Evolutionary conservation across 1,140 invertebrate genomes (phyloP).

Genomic region (Drosophila burlai): DNA sequence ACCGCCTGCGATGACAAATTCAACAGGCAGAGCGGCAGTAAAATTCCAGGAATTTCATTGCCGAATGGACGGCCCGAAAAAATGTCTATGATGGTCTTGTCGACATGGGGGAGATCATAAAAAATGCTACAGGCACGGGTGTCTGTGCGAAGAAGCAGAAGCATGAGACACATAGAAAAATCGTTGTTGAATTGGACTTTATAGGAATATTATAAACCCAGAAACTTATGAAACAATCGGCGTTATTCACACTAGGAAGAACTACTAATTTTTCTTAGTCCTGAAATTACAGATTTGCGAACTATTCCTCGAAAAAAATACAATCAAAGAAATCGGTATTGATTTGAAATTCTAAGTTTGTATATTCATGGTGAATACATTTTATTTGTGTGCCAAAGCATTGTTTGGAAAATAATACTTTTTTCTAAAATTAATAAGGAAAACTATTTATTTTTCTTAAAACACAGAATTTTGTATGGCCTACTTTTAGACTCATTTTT

Average conservation of each 20-base stretch:
- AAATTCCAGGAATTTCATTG: conserved; percentile 72
- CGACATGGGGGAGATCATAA: conserved; percentile 57
- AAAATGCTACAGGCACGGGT: conserved; percentile 56
- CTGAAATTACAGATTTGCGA: background rate
- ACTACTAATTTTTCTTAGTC: too few species aligned
- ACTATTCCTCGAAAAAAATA: background rate
- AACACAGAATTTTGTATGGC: too few species aligned
- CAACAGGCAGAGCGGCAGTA: conserved; percentile 58
- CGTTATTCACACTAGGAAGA: background rate
- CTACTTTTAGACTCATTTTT: too few species aligned
- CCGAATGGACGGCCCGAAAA: conserved; percentile 43
- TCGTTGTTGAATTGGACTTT: too few species aligned
- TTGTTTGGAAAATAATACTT: too few species aligned
- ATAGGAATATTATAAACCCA: background rate
- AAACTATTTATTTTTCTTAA: too few species aligned
- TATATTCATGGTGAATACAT: too few species aligned
- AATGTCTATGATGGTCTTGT: conserved; percentile 58
- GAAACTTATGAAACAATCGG: too few species aligned
- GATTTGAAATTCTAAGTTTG: too few species aligned
- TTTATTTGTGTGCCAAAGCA: too few species aligned
- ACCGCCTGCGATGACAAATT: conserved; percentile 52
- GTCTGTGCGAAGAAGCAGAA: background rate
- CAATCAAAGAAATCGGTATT: too few species aligned
- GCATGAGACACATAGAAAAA: background rate
- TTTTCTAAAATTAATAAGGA: too few species aligned